Evolutionary conservation across 2,113 vertebrate genomes (phyloP), one percentile per base, ranked within the genome.

Genomic region (Varanus salvator): DNA sequence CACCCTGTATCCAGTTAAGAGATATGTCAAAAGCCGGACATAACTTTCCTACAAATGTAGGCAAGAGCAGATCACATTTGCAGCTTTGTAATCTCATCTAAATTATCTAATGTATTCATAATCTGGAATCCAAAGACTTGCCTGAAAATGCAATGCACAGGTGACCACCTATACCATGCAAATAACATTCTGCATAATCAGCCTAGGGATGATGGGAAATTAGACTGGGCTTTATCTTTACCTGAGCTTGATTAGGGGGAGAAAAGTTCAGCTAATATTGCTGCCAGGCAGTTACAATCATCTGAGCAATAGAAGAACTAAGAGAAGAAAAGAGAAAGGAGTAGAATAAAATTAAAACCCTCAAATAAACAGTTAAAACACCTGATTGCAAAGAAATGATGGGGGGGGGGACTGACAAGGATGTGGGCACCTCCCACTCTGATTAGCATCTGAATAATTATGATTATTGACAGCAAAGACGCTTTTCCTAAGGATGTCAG

Each of bases 401-500:
- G 38, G 14, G 34, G 9, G n/a, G 94, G 91, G 76, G 76, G 85
- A 0, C 44, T 1, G 86, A 31, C 29, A 93, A 91, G 44, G 78
- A 77, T 90, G 90, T 86, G 11, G 71, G 93, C 83, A 84, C 71
- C 54, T 91, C 94, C 50, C 91, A 66, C 90, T 92, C 90, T 94
- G 83, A 96, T 96, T 95, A 95, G 88, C 88, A 94, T 94, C 78
- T 90, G 92, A 96, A 64, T 64, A 64, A 96, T 94, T 93, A 94
- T 71, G 69, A 91, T 94, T 92, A 88, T 91, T 85, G 90, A 85
- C 78, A 93, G 38, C 81, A 91, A 60, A 92, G 64, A 0, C 31
- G 89, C 60, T 88, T 80, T 71, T 64, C 71, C 86, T 86, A 91
- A 92, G 14, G 31, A 91, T 54, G 87, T 74, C 54, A 81, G 87